Evolutionary conservation across 2,797 vertebrate species (phyloP), one percentile per base, ranked within the genome.

Genomic region (Schizothorax lantsangensis): DNA sequence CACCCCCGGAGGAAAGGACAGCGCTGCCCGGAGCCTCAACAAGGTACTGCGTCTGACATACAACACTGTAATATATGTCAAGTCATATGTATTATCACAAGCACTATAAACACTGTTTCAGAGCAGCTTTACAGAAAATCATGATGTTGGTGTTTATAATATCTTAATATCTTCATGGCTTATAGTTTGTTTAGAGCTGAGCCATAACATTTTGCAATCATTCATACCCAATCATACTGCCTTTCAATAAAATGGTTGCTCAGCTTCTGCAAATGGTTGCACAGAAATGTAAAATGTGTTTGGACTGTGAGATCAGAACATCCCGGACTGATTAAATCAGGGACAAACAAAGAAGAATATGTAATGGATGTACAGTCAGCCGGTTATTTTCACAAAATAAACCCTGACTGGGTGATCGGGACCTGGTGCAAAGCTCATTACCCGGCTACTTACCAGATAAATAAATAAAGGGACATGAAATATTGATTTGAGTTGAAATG

Each of bases 1-100:
- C 88, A 99, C 98, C 1, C 98, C 98, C 0, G 98, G 98, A 0
- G 98, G 98, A 79, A 99, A 99, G 91, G 98, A 99, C 79, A 99
- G 98, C 15, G 98, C 98, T 0, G 98, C 98, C 0, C 96, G 98
- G 43, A 99, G 98, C 92, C 92, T 99, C 74, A 99, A 99, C 86
- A 99, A 99, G 98, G 98, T 99, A 94, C 30, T 73, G 57, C 49
- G 11, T 52, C 21, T 17, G 6, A 49, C 30, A 69, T 5, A 73
- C 52, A 9, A 14, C 36, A 14, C 26, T 77, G 49, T 52, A 15
- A 7, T n/a, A 62, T 62, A 74, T n/a, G 4, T 40, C 21, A 43
- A 83, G 33, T 40, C 47, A 57, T 26, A 21, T 40, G 6, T 47
- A 19, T 83, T 47, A 26, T 0, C 17, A 30, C 8, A 43, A 17